Evolutionary conservation across 2,113 vertebrate species (phyloP).

Genomic region (Brachyhypopomus gauderio): DNA sequence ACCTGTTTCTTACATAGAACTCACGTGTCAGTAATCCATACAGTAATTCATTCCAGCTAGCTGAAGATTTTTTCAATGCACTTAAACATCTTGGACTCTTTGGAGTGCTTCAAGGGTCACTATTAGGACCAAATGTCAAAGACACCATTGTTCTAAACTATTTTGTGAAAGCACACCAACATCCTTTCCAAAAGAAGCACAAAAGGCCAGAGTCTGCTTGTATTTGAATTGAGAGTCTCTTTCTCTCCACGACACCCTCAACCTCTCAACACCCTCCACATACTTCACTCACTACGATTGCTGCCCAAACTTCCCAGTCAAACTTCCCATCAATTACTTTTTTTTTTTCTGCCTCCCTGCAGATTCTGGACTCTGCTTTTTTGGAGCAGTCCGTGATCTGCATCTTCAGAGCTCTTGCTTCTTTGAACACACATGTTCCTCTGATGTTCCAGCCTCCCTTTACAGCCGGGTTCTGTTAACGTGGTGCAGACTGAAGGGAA

Average conservation of each 20-base stretch:
- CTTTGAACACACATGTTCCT: not conserved
- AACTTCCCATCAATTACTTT: constrained; percentile 51
- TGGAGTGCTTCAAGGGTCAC: constrained; percentile 8
- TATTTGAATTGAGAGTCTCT: not conserved
- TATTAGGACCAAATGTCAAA: not conserved
- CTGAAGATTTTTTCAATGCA: no score
- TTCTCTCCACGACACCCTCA: constrained; percentile 41
- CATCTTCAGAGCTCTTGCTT: not conserved
- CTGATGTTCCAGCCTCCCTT: not conserved
- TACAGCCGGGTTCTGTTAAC: constrained; percentile 23
- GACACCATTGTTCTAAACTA: no score
- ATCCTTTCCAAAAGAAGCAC: constrained; percentile 7
- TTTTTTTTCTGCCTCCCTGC: constrained; percentile 55
- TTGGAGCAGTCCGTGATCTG: not conserved
- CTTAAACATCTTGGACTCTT: not conserved
- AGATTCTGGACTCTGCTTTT: constrained; percentile 61
- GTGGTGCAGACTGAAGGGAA: constrained; percentile 9
- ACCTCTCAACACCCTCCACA: constrained; percentile 11
- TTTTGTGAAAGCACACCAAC: not conserved
- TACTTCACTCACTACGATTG: not conserved
- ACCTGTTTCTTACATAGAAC: not conserved
- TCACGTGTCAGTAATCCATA: no score
- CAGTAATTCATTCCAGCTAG: no score
- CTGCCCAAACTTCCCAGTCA: constrained; percentile 12
- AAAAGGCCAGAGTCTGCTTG: not conserved